Evolutionary conservation across 2,113 vertebrate species (phyloP).

Genomic region (Hymenochirus boettgeri): DNA sequence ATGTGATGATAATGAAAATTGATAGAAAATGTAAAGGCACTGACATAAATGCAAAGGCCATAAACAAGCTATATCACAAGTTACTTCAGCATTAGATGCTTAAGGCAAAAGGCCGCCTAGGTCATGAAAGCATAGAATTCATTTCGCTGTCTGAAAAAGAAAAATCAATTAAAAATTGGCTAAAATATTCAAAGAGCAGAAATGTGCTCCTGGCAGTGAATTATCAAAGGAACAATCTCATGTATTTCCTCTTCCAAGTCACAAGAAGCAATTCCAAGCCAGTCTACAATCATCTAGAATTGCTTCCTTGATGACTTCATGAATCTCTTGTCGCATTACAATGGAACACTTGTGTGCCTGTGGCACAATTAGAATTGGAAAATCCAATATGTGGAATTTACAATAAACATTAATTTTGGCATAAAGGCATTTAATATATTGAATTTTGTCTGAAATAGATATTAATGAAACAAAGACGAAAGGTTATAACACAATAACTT

Average conservation of each 20-base stretch:
- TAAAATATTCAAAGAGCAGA: conserved; percentile 48
- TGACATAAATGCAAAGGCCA: too few species aligned
- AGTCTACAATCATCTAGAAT: conserved; percentile 53
- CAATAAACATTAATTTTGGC: conserved; percentile 7
- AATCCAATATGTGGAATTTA: conserved; percentile 9
- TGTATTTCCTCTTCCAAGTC: conserved; percentile 37
- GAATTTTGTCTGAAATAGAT: background rate
- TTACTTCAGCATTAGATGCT: conserved; percentile 9
- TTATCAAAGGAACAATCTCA: conserved; percentile 49
- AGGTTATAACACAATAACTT: too few species aligned
- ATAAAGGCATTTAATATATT: background rate
- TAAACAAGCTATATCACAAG: conserved; percentile 1
- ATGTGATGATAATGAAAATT: too few species aligned
- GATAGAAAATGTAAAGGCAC: too few species aligned
- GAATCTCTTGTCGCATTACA: conserved; percentile 16
- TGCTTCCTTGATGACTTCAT: conserved; percentile 50
- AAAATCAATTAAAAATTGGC: conserved; percentile 47
- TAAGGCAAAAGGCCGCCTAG: conserved; percentile 40
- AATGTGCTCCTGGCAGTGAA: conserved; percentile 49
- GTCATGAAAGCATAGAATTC: conserved; percentile 33
- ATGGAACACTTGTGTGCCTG: conserved; percentile 16
- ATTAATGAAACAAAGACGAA: background rate
- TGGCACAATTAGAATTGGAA: conserved; percentile 4
- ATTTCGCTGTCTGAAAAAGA: conserved; percentile 42
- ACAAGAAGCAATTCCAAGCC: conserved; percentile 55